A percentile compares a stretch with the other conserved stretches of the same genome.
Evolutionary conservation across 2,888 invertebrate species (phyloP).

Genomic region (Syrista parreyssii): DNA sequence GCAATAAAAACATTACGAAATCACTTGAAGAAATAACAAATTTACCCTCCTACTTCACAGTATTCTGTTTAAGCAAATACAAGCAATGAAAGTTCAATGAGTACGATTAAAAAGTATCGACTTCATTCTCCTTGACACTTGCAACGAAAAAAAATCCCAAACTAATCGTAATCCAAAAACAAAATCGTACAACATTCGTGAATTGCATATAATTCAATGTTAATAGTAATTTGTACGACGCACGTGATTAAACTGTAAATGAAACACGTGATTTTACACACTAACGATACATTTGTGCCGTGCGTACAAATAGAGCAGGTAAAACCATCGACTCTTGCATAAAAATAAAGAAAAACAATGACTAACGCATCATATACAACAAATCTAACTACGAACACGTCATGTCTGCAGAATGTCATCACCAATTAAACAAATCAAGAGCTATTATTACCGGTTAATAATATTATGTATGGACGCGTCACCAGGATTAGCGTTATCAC

Average conservation of each 20-base stretch:
- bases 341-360: background rate
- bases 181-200: background rate
- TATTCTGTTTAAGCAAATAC: background rate
- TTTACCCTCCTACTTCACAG: background rate
- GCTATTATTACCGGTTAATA: constrained; percentile 32
- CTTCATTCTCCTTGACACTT: background rate
- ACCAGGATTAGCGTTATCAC: background rate
- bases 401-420: constrained; percentile 32
- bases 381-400: constrained; percentile 15
- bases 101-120: background rate
- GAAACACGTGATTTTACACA: background rate
- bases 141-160: background rate
- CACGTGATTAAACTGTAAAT: background rate
- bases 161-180: background rate
- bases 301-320: background rate
- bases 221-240: background rate
- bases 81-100: background rate
- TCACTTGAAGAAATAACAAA: background rate
- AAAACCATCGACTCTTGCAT: background rate
- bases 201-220: background rate
- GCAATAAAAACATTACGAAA: background rate
- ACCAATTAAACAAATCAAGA: constrained; percentile 13
- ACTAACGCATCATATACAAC: background rate
- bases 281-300: background rate
- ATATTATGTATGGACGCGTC: constrained; percentile 14